Base-by-base conservation (phyloP, 2,113 vertebrate genomes). In the Menidia beryllina region DNA sequence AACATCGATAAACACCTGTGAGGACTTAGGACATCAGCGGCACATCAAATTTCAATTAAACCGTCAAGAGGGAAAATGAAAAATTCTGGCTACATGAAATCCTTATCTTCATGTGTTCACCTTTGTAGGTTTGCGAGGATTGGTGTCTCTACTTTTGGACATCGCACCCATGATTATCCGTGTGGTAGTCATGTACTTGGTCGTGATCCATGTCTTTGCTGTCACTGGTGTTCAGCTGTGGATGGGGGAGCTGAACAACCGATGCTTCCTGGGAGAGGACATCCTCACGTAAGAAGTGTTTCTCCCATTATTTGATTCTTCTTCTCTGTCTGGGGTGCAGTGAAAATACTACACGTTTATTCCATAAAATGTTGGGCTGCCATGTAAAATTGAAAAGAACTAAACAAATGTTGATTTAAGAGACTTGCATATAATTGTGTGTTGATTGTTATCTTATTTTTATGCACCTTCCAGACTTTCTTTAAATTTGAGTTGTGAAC, bases 91-190 rank as follows among this genome's bases (percentile, higher is more conserved):
- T 5, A 34, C 5, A 34, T 34, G 30, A 34, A 34, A 34, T 8
- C 23, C 15, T 19, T 0, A 45, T 54, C 25, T 38, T 53, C 23
- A 21, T 34, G 11, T 53, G 13, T 21, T 47, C 20, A 6, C 50
- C 21, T 1, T 26, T 79, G 1, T 89, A 95, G 95, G 93, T 70
- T 94, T 96, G 94, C 82, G 92, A 48, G 94, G 93, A 86, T 86
- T 96, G 57, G 93, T 95, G 56, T 94, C 92, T 0, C 65, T 94
- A 85, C 92, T 96, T 56, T 81, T 95, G 84, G 94, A 94, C 86
- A 95, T 89, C 2, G 82, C 94, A 90, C 94, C 95, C 79, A 95
- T 96, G 94, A 88, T 96, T 19, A 93, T 91, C 7, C 71, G 52
- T 6, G 55, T 95, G 19, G 93, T 96, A 11, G 79, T 94, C 52